These are phyloP conservation scores for Palythoa caribaeorum DNA, from an alignment of 92 coral and sea anemone species.

Conservation along the genomic window DNA sequence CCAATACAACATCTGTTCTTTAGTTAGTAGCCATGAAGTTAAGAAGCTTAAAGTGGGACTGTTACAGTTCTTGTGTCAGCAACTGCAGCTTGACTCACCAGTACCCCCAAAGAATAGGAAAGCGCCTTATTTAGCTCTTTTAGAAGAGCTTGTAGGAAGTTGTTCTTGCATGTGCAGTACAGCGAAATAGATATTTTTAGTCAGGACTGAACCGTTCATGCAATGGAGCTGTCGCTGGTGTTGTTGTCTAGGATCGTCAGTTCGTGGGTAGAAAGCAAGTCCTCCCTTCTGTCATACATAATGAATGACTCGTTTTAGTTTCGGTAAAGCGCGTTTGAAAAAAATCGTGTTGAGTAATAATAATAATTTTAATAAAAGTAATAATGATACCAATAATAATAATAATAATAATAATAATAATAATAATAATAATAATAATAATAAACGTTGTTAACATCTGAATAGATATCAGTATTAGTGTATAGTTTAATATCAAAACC, in stretches of 20 bases:
- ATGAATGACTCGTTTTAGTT: background rate
- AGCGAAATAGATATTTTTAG: background rate
- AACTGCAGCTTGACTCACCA: background rate
- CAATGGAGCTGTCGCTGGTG: too few relatives aligned
- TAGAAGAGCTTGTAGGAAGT: background rate
- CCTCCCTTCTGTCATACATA: background rate
- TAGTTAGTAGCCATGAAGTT: background rate
- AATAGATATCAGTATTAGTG: too few relatives aligned
- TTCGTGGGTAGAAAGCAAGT: background rate
- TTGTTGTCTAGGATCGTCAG: background rate
- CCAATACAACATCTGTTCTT: background rate
- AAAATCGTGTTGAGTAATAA: too few relatives aligned
- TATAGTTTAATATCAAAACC: too few relatives aligned
- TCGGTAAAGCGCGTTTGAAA: background rate
- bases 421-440: too few relatives aligned
- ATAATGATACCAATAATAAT: too few relatives aligned
- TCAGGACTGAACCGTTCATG: too few relatives aligned
- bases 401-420: too few relatives aligned
- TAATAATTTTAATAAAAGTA: too few relatives aligned
- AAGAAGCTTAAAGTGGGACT: background rate
- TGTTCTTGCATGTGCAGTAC: background rate
- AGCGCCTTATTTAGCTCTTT: background rate
- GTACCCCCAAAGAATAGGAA: background rate
- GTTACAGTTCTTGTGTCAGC: background rate
- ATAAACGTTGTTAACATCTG: too few relatives aligned